Conservation (phyloP, 2,113 vertebrate genomes). For the Euleptes europaea region DNA sequence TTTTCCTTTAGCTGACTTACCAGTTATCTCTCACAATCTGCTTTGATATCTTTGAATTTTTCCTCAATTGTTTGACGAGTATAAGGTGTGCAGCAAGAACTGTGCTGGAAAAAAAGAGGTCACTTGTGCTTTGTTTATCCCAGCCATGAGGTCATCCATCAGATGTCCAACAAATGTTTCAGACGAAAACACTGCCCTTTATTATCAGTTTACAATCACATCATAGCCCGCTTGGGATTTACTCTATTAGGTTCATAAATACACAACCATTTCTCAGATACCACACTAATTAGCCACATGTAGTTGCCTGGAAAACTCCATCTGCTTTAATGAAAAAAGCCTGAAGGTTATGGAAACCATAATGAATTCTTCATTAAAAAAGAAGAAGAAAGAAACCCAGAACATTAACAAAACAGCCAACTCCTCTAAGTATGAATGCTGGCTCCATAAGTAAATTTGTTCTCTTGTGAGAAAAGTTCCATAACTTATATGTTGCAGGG, state of each 20-base stretch:
- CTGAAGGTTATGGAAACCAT: neutral
- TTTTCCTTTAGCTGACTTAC: conserved; percentile 2
- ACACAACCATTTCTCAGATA: neutral
- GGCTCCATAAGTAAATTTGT: neutral
- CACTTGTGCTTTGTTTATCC: neutral
- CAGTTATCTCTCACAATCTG: neutral
- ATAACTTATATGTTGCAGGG: neutral
- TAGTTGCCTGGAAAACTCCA: conserved; percentile 6
- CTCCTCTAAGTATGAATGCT: neutral
- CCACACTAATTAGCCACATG: neutral
- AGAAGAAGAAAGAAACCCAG: neutral
- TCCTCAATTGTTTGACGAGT: conserved; percentile 26
- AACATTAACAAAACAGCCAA: neutral
- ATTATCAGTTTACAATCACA: neutral
- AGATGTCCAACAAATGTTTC: neutral
- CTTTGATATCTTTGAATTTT: neutral
- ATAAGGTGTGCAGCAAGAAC: neutral
- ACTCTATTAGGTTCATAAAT: conserved; percentile 4
- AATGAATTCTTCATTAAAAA: neutral
- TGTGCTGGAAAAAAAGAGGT: neutral
- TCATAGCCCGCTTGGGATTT: neutral
- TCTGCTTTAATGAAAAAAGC: neutral
- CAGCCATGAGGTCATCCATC: neutral
- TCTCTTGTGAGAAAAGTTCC: neutral
- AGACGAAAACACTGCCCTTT: neutral